These are phyloP conservation scores for Falco punctatus DNA, from an alignment of 2,113 vertebrate species.

Conservation along the genomic window DNA sequence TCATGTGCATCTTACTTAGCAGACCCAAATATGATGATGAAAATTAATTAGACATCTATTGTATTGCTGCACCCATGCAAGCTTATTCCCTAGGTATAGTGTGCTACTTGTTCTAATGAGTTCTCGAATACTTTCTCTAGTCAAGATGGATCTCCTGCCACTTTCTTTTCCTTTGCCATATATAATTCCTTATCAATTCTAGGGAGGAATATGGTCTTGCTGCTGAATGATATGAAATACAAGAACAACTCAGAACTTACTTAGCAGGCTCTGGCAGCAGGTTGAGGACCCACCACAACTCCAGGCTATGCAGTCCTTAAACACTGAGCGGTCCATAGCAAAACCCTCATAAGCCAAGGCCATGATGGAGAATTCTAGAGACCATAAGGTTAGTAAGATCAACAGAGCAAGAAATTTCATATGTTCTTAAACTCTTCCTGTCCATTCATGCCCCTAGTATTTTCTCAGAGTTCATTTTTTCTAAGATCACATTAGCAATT, in stretches of 20 bases:
- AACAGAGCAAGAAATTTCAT: not conserved
- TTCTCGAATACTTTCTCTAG: not conserved
- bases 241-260: not conserved
- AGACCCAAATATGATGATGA: not conserved
- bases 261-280: not conserved
- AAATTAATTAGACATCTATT: not conserved
- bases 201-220: not conserved
- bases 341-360: not conserved
- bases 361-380: not conserved
- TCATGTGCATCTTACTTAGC: not conserved
- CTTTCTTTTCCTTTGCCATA: not conserved
- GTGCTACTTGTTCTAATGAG: not conserved
- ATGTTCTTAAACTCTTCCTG: not conserved
- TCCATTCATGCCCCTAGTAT: not conserved
- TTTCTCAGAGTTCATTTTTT: not conserved
- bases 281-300: not conserved
- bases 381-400: not conserved
- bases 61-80: not conserved
- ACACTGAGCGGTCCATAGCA: not conserved
- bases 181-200: not conserved
- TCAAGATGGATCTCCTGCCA: not conserved
- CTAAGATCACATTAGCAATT: not conserved
- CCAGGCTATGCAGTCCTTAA: not conserved
- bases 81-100: not conserved
- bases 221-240: not conserved